Base-by-base conservation (phyloP, 2,797 vertebrate species). In the Nothura maculosa region DNA sequence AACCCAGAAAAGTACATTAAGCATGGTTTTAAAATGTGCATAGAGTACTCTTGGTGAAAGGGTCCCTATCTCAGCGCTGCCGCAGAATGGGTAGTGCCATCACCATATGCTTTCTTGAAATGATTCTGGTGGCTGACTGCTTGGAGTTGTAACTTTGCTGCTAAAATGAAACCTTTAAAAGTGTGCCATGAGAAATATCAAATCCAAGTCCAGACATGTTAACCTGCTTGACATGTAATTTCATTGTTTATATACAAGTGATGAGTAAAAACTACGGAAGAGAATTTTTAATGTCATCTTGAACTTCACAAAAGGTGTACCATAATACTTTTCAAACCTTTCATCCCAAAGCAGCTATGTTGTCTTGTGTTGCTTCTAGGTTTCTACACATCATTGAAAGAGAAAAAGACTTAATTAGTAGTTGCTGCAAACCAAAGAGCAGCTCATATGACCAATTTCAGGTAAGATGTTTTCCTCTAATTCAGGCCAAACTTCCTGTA, bases 331-430 rank as follows among this genome's bases (percentile, higher is more conserved):
- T 67, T 89, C 87, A 92, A 36, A 81, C 66, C 64, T 87, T 88
- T 94, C 70, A 47, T 50, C 75, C 57, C 74, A 57, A 88, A 96
- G 70, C 43, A 91, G 58, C 40, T 55, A 9, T 87, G 60, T 77
- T 90, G 68, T 94, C 76, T 89, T 62, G 48, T 93, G 75, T 84
- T 32, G 21, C 89, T 94, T 87, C 68, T 87, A 92, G 93, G 58
- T 85, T 93, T 94, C 77, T 90, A 74, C 72, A 83, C 76, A 79
- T 87, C 74, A 66, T 18, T 67, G 67, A 80, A 93, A 83, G 96
- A 93, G 72, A 81, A 86, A 95, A 86, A 75, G 34, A 81, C 67
- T 89, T 93, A 92, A 81, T 75, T 95, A 81, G 80, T 69, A 96
- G 81, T 77, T 81, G 79, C 68, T 84, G 54, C 47, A 52, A 93